Conservation (phyloP, 2,888 invertebrate genomes). For the Acronicta leporina region DNA sequence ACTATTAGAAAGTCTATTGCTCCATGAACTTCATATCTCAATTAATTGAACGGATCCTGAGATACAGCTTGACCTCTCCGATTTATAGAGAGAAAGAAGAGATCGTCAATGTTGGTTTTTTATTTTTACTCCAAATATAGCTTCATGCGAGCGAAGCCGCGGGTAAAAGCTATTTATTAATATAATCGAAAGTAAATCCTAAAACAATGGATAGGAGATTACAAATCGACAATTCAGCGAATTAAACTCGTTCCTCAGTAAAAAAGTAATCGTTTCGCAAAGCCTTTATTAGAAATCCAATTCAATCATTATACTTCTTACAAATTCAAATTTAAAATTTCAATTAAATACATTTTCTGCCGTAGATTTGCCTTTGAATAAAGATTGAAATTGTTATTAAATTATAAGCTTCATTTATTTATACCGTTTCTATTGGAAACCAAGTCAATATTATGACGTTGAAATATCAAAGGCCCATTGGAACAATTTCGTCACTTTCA, state of each 20-base stretch:
- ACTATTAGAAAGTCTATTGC: too few relatives aligned
- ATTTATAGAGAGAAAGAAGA: too few relatives aligned
- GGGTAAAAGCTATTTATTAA: too few relatives aligned
- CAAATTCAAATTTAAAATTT: constrained; percentile 8
- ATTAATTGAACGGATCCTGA: too few relatives aligned
- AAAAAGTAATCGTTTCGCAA: not conserved
- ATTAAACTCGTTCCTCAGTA: not conserved
- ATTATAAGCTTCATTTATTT: constrained; percentile 33
- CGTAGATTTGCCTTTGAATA: constrained; percentile 24
- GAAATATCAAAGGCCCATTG: constrained; percentile 40
- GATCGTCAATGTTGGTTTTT: too few relatives aligned
- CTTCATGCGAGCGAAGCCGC: too few relatives aligned
- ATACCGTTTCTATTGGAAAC: constrained; percentile 36
- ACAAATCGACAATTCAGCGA: not conserved
- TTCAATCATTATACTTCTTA: constrained; percentile 9
- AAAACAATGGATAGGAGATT: not conserved
- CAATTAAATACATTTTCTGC: constrained; percentile 19
- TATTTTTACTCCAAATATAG: too few relatives aligned
- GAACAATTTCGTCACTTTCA: constrained; percentile 42
- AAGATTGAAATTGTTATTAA: constrained; percentile 29
- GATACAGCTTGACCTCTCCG: too few relatives aligned
- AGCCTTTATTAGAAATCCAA: constrained; percentile 8
- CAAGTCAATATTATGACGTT: constrained; percentile 39
- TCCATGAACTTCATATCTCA: too few relatives aligned
- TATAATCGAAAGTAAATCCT: not conserved